Percentiles rank a stretch among this genome's conserved stretches.
phyloP scores from a whole-genome alignment of 2,888 invertebrate genomes.

The Apamea anceps region DNA sequence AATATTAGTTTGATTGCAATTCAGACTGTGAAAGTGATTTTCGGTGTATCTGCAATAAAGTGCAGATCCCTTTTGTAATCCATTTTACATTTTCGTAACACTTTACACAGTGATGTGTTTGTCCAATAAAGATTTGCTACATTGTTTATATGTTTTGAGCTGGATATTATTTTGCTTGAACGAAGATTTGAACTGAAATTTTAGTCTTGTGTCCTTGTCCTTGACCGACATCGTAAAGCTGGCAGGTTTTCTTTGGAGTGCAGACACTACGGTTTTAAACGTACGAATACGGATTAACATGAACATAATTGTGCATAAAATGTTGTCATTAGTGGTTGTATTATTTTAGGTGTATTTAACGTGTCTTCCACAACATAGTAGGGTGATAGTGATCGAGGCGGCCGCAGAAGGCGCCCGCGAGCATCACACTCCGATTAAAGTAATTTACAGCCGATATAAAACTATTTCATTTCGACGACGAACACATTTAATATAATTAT shows the following conservation, averaged over 20 bases:
- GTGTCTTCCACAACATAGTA: slow-evolving; percentile 58
- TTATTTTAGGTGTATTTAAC: slow-evolving; percentile 60
- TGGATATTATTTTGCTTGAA: slow-evolving; percentile 17
- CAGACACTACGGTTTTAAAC: not conserved
- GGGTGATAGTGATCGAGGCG: slow-evolving; percentile 39
- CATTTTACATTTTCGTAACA: slow-evolving; percentile 3
- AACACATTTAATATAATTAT: slow-evolving; percentile 84
- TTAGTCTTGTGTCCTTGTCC: slow-evolving; percentile 42
- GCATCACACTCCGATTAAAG: slow-evolving; percentile 75
- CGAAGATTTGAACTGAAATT: not conserved
- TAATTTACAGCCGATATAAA: slow-evolving; percentile 85
- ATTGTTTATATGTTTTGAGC: slow-evolving; percentile 25
- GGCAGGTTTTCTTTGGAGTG: not conserved
- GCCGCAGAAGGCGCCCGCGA: slow-evolving; percentile 41
- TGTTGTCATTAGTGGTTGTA: slow-evolving; percentile 34
- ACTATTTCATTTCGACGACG: slow-evolving; percentile 79
- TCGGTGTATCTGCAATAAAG: slow-evolving; percentile 28
- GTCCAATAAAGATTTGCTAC: slow-evolving; percentile 41
- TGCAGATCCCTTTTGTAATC: slow-evolving; percentile 17
- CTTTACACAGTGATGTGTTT: slow-evolving; percentile 11
- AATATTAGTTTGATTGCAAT: not conserved
- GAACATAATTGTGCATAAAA: not conserved
- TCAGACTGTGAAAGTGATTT: not conserved
- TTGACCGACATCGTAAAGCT: slow-evolving; percentile 32
- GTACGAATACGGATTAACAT: not conserved